These are phyloP conservation scores for Cottoperca gobio DNA, from an alignment of 2,797 vertebrate species.

Conservation along the genomic window DNA sequence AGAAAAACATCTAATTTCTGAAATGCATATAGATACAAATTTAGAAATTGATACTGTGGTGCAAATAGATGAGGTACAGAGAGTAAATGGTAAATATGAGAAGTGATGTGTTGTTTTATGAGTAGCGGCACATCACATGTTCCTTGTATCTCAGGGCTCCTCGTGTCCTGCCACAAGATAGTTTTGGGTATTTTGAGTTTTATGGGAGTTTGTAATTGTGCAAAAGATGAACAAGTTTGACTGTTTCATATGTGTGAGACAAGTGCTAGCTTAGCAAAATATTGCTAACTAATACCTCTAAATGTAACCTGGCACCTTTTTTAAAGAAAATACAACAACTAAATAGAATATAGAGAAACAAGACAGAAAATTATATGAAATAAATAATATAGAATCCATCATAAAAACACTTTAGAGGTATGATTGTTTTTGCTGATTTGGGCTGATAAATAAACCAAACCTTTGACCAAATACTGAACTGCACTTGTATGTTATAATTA, in stretches of 20 bases:
- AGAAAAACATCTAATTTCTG: not conserved
- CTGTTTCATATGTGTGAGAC: conserved; percentile 12
- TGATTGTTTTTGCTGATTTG: not conserved
- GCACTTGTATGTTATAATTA: conserved; percentile 1
- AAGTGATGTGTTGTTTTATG: not conserved
- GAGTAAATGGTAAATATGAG: not conserved
- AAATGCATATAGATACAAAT: not conserved
- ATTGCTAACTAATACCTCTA: too few species aligned
- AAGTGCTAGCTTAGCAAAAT: not conserved
- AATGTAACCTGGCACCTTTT: not conserved
- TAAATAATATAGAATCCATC: not conserved
- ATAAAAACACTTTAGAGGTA: not conserved
- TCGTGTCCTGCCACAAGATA: not conserved
- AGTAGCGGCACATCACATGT: not conserved
- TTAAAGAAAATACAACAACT: not conserved
- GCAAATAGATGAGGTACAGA: not conserved
- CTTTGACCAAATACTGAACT: conserved; percentile 30
- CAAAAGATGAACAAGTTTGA: not conserved
- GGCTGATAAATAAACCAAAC: conserved; percentile 2
- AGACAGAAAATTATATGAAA: not conserved
- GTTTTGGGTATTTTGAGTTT: not conserved
- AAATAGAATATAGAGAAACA: not conserved
- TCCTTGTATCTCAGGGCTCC: conserved; percentile 3
- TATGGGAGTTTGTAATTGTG: not conserved
- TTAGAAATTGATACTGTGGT: conserved; percentile 1